Conservation (phyloP, 1,140 invertebrate genomes). For the Augochlora pura region DNA sequence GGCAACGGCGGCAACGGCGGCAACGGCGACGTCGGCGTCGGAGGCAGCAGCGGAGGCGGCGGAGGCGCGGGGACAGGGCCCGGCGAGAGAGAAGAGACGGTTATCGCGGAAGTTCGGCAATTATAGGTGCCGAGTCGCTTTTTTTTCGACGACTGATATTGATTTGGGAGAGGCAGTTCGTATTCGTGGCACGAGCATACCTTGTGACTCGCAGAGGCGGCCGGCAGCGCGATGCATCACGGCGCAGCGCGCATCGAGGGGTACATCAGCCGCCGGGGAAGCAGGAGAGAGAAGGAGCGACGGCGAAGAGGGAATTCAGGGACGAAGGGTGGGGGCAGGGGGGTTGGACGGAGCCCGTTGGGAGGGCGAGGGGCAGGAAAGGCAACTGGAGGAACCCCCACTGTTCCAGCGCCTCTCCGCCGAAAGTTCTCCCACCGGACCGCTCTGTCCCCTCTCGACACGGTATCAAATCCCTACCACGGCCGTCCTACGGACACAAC, state of each 20-base stretch:
- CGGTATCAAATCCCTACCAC: conserved; percentile 58
- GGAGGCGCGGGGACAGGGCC: conserved; percentile 4
- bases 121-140: conserved; percentile 66
- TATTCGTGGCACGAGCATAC: conserved; percentile 77
- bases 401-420: conserved; percentile 32
- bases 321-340: conserved; percentile 34
- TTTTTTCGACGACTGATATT: conserved; percentile 79
- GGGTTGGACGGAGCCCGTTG: not conserved
- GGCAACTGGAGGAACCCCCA: conserved; percentile 64
- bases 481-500: conserved; percentile 56
- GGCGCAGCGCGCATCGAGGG: conserved; percentile 72
- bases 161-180: conserved; percentile 79
- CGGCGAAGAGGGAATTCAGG: not conserved
- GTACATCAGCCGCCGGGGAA: conserved; percentile 52
- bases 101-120: conserved; percentile 70
- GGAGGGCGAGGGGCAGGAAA: conserved; percentile 34
- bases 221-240: conserved; percentile 73
- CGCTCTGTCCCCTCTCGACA: conserved; percentile 12
- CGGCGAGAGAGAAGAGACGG: conserved; percentile 60
- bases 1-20: not conserved
- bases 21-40: conserved; percentile 41
- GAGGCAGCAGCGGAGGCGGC: conserved; percentile 42
- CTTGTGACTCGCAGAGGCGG: conserved; percentile 71
- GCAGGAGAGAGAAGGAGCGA: not conserved
- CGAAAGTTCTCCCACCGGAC: conserved; percentile 48